Evolutionary conservation across 1,140 invertebrate genomes (phyloP), one percentile per base, ranked within the genome.

Genomic region (Phthorimaea operculella): DNA sequence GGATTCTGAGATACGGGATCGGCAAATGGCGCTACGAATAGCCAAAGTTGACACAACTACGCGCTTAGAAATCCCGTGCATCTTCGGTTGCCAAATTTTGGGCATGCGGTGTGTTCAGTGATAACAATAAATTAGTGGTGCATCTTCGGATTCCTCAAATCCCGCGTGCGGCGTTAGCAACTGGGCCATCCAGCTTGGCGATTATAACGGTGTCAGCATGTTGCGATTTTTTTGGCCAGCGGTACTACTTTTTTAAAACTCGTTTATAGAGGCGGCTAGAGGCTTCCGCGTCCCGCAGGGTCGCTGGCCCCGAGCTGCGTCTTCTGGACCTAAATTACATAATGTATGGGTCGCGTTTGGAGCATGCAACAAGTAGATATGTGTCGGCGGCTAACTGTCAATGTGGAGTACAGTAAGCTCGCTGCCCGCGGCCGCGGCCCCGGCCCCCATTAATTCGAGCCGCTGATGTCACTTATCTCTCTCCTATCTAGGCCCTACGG

Each of bases 181-280:
- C 76, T 83, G 75, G 83, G 76, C 78, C 84, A 85, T 83, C 83
- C 84, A 82, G 79, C 83, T 78, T 81, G 83, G 84, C 84, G 82
- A 84, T 82, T 82, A 84, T 86, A 86, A 86, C 84, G 84, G 84
- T 86, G 84, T 83, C 83, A 85, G 80, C 83, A 86, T 86, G 83
- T 86, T 83, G 84, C 83, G 79, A 86, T 85, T 86, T 86, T 86
- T 85, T 86, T 86, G 82, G 83, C 78, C 76, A 85, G 82, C 82
- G 84, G 81, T 84, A 83, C 83, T 83, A 83, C 84, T 84, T 86
- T 84, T 84, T 81, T 84, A 86, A n/a, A 86, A 85, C 83, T 86
- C 78, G 83, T 86, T 86, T 85, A 82, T 84, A 85, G 82, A 84
- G 68, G 68, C 82, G 75, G 74, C 81, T 85, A 80, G 83, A 83